Base-by-base conservation (phyloP, 2,113 vertebrate genomes). In the Mustelus asterias region DNA sequence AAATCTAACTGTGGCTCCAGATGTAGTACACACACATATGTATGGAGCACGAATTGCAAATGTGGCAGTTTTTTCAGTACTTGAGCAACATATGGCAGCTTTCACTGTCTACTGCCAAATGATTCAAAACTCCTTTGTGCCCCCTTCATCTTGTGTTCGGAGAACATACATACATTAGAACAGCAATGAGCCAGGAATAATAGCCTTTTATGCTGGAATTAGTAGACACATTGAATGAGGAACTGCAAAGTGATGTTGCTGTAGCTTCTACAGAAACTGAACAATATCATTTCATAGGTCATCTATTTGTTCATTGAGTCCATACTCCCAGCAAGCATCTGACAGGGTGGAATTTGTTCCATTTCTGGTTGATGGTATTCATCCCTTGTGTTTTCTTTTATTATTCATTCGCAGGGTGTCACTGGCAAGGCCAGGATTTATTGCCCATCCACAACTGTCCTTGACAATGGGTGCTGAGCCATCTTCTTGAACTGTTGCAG, bases 151-250 rank as follows among this genome's bases (percentile, higher is more conserved):
- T 54, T 90, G 54, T 60, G 88, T 90, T 60, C 48, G n/a, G 60
- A 90, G 88, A 90, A 90, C 88, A 90, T 29, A n/a, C 88, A 60
- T 60, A 33, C 7, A 89, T 89, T 60, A 90, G 88, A 90, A 60
- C 58, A 13, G 88, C 29, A 29, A 90, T 90, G 88, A 60, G 54
- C 44, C 88, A 54, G 26, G 54, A 54, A 33, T 58, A 90, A 90
- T 29, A 90, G 41, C 48, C 37, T 83, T 80, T 83, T 83, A 83
- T 83, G 13, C 54, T 5, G 0, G 88, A n/a, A 60, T 90, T 90
- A 54, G 26, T 90, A 33, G 54, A 58, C 54, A 11, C 24, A 90
- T 90, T 90, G 26, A 54, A 60, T 60, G 48, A 2, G 88, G 26
- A n/a, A 90, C 54, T 54, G n/a, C 24, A 29, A 54, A 60, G 48